These are phyloP conservation scores for Synanceia verrucosa DNA, from an alignment of 2,797 vertebrate species.

Conservation along the genomic window DNA sequence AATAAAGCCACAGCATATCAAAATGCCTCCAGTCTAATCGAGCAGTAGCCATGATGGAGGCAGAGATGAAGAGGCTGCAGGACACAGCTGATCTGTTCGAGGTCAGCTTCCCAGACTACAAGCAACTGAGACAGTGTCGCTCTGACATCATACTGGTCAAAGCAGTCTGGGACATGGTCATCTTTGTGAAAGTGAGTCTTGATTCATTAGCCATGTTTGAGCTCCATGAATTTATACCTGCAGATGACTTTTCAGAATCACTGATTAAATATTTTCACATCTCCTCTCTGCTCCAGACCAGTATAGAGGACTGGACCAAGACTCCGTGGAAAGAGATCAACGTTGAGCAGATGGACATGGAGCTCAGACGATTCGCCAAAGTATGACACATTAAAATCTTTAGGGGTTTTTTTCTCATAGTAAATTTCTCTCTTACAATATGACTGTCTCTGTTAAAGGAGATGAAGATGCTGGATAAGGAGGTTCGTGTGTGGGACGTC, in stretches of 20 bases:
- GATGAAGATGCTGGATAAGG: conserved; percentile 86
- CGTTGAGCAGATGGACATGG: conserved; percentile 91
- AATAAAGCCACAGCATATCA: neutral
- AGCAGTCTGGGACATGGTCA: conserved; percentile 84
- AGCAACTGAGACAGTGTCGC: conserved; percentile 83
- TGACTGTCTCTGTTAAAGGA: conserved; percentile 62
- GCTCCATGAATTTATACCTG: neutral
- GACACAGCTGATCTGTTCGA: conserved; percentile 85
- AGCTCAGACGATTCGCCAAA: conserved; percentile 88
- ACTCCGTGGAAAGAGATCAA: conserved; percentile 91
- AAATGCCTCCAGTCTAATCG: conserved; percentile 71
- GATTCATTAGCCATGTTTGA: neutral
- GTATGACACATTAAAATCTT: conserved; percentile 44
- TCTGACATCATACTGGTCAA: conserved; percentile 82
- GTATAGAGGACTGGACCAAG: conserved; percentile 89
- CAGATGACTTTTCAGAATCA: too few relatives aligned
- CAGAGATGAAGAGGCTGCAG: conserved; percentile 82
- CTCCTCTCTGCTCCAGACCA: conserved; percentile 72
- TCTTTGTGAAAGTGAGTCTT: conserved; percentile 82
- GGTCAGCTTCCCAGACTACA: conserved; percentile 85
- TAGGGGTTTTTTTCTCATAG: accelerated
- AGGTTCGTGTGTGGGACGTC: conserved; percentile 78
- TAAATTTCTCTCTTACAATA: neutral
- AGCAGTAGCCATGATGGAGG: conserved; percentile 74
- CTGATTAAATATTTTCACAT: conserved; percentile 4